Evolutionary conservation across 1,140 invertebrate species (phyloP), one percentile per base, ranked within the genome.

Genomic region (Mamestra configurata): DNA sequence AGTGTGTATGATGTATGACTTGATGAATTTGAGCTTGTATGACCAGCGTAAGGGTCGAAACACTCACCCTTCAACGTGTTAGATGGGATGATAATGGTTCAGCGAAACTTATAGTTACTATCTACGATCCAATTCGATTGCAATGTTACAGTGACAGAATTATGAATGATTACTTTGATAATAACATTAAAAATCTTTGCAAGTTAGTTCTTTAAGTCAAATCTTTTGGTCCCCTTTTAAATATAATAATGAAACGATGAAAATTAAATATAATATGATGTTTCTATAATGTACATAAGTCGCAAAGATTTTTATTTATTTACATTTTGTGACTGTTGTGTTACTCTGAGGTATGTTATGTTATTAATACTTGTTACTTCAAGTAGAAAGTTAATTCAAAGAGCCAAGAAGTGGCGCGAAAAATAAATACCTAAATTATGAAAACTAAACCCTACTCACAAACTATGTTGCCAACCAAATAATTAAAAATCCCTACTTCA

Each of bases 241-340:
- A 20, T 40, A 66, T 40, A 43, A 64, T 64, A n/a, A n/a, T 61
- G 24, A 61, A 61, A n/a, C n/a, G 37, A 66, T 66, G 61, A 61
- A 35, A 35, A 61, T 35, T 31, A 49, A 70, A 53, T 72, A 55
- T 18, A n/a, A n/a, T 24, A 43, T 46, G 49, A 73, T 55, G 35
- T 22, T 31, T 37, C 20, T 57, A 73, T 11, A 22, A 55, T n/a
- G 18, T 18, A 27, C 31, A 46, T 75, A 75, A 75, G 72, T 75
- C 72, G 72, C 72, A 75, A 75, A 75, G 72, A 75, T 75, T 61
- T 75, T 75, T 75, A 75, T 75, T 75, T 75, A 75, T 75, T 75
- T 43, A 61, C 72, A 20, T 75, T 55, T 46, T 75, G 72, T 75
- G 72, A 59, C 55, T 75, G 55, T 46, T 59, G 72, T 59, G 53